Evolutionary conservation across 1,140 invertebrate species (phyloP).

Genomic region (Diabrotica undecimpunctata): DNA sequence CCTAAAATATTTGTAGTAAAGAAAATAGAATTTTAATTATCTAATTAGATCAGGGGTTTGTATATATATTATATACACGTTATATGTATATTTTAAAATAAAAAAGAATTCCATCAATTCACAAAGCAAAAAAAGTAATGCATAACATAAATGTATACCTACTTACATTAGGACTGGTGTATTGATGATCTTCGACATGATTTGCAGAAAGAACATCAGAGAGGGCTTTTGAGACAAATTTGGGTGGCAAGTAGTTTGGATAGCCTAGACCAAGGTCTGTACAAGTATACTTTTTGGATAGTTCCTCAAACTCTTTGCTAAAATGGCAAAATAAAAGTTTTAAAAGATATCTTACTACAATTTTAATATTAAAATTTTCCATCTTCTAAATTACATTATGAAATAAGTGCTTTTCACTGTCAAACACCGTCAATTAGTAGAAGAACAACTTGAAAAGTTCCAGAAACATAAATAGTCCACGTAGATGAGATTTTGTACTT

Average conservation of each 20-base stretch:
- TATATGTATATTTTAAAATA: slow-evolving; percentile 49
- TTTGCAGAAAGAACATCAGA: slow-evolving; percentile 60
- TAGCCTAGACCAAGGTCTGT: slow-evolving; percentile 95
- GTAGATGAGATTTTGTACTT: no score
- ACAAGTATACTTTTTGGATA: slow-evolving; percentile 81
- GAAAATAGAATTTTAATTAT: slow-evolving; percentile 41
- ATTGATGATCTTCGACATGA: slow-evolving; percentile 82
- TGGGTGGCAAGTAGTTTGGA: slow-evolving; percentile 83
- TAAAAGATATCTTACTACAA: no score
- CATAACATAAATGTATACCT: not conserved
- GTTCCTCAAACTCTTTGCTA: slow-evolving; percentile 75
- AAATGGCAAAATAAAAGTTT: not conserved
- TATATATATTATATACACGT: slow-evolving; percentile 37
- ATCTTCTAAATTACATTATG: no score
- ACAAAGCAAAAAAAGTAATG: no score
- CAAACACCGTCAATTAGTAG: no score
- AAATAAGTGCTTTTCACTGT: no score
- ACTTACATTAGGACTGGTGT: slow-evolving; percentile 59
- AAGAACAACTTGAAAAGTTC: no score
- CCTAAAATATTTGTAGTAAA: slow-evolving; percentile 5
- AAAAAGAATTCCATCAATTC: no score
- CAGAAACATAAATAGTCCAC: no score
- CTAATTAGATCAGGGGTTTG: no score
- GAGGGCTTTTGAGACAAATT: slow-evolving; percentile 74
- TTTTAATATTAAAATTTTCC: no score